Evolutionary conservation across 2,888 invertebrate genomes (phyloP).

Genomic region (Melinopterus prodromus): DNA sequence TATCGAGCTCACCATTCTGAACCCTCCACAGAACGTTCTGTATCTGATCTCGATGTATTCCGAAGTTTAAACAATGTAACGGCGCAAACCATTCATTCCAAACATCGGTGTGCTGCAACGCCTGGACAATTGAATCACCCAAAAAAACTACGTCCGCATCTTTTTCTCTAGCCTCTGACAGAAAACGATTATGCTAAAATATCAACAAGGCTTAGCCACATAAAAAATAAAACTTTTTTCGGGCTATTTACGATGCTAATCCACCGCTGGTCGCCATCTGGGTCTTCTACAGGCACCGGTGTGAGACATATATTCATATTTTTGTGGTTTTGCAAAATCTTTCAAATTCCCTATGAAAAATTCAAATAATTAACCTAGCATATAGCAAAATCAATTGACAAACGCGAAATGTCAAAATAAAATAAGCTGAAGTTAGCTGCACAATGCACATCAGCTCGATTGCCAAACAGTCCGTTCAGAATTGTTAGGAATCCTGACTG

Average conservation of each 20-base stretch:
- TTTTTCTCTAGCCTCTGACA: conserved; percentile 85
- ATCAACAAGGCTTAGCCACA: conserved; percentile 10
- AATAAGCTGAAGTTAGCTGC: conserved; percentile 26
- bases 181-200: conserved; percentile 83
- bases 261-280: conserved; percentile 88
- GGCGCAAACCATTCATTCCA: conserved; percentile 94
- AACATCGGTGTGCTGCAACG: conserved; percentile 82
- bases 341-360: conserved; percentile 22
- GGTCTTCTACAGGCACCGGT: conserved; percentile 76
- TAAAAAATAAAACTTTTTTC: not conserved
- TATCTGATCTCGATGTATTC: conserved; percentile 87
- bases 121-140: conserved; percentile 88
- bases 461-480: no score
- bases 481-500: no score
- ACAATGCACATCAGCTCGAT: not conserved
- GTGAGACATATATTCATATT: conserved; percentile 77
- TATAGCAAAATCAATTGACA: conserved; percentile 26
- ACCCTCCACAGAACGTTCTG: conserved; percentile 92
- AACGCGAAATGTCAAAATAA: conserved; percentile 28
- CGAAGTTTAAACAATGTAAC: conserved; percentile 90
- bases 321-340: conserved; percentile 21
- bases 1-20: conserved; percentile 87
- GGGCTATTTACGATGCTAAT: conserved; percentile 71
- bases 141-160: conserved; percentile 93
- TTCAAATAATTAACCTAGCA: conserved; percentile 33